These are phyloP conservation scores for Imbricaverruca yamaguchii DNA, from an alignment of 2,888 invertebrate species.

Conservation along the genomic window DNA sequence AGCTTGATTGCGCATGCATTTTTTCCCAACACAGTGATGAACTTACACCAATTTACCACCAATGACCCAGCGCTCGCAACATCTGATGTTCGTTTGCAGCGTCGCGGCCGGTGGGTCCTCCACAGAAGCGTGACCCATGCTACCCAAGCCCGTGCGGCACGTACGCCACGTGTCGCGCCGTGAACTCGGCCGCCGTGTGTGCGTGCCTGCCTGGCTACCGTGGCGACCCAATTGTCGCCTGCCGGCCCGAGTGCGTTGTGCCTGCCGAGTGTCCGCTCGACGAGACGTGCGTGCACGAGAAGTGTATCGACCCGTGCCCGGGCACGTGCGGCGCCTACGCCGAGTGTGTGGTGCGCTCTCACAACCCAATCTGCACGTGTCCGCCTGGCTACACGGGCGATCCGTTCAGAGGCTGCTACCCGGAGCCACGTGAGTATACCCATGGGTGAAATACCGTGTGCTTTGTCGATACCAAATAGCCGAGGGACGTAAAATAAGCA, in stretches of 20 bases:
- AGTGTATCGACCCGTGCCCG: slow-evolving; percentile 62
- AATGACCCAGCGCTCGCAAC: too few species aligned
- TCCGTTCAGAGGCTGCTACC: slow-evolving; percentile 60
- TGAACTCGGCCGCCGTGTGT: slow-evolving; percentile 45
- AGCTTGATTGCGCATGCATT: too few species aligned
- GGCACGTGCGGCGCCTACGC: slow-evolving; percentile 50
- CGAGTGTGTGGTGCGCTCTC: slow-evolving; percentile 63
- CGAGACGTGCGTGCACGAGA: slow-evolving; percentile 66
- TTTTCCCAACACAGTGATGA: too few species aligned
- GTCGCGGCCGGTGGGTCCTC: slow-evolving; percentile 15
- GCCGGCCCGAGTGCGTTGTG: slow-evolving; percentile 73
- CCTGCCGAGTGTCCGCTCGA: slow-evolving; percentile 68
- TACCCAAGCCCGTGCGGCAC: slow-evolving; percentile 80
- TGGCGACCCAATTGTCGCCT: slow-evolving; percentile 63
- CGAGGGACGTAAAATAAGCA: too few species aligned
- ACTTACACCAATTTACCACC: too few species aligned
- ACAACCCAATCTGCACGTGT: slow-evolving; percentile 64
- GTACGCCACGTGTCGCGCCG: slow-evolving; percentile 59
- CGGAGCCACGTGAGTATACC: slow-evolving; percentile 32
- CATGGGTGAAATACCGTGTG: too few species aligned
- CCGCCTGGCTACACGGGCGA: slow-evolving; percentile 67
- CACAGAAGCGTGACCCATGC: slow-evolving; percentile 50
- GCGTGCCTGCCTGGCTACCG: slow-evolving; percentile 71
- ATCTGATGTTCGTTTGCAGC: not conserved
- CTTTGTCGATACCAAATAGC: too few species aligned